phyloP scores from a whole-genome alignment of 2,888 invertebrate species.

The Xestia c-nigrum region DNA sequence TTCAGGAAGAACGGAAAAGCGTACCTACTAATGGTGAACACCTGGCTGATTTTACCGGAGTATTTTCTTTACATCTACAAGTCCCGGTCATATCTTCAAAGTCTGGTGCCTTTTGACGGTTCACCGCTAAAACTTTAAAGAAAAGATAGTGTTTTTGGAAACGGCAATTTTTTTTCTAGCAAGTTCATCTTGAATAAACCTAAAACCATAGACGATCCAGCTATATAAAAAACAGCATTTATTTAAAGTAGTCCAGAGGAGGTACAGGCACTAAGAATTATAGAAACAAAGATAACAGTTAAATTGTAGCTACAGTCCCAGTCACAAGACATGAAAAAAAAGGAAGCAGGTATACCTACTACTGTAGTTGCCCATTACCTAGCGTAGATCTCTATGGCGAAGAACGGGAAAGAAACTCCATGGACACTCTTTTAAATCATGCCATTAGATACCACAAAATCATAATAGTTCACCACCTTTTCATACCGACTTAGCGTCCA shows the following conservation, averaged over 20 bases:
- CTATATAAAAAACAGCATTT: not conserved
- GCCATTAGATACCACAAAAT: not conserved
- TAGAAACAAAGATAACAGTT: no score
- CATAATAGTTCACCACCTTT: constrained; percentile 11
- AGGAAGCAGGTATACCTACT: no score
- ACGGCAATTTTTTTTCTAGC: not conserved
- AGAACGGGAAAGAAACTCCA: no score
- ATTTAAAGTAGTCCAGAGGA: no score
- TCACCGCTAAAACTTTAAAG: not conserved
- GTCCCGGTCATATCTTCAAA: not conserved
- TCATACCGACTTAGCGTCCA: constrained; percentile 12
- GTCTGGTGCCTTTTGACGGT: not conserved
- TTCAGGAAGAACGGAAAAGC: not conserved
- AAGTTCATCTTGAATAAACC: not conserved
- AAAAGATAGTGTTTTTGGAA: not conserved
- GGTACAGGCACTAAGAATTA: no score
- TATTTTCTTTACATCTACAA: not conserved
- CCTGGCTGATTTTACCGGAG: not conserved
- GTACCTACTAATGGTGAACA: no score
- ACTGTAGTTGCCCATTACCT: no score
- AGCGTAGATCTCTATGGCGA: no score
- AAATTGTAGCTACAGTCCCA: no score
- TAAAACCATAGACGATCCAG: not conserved
- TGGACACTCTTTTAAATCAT: not conserved
- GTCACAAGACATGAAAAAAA: no score